Evolutionary conservation across 2,888 invertebrate genomes (phyloP).

Genomic region (Neoitamus cyanurus): DNA sequence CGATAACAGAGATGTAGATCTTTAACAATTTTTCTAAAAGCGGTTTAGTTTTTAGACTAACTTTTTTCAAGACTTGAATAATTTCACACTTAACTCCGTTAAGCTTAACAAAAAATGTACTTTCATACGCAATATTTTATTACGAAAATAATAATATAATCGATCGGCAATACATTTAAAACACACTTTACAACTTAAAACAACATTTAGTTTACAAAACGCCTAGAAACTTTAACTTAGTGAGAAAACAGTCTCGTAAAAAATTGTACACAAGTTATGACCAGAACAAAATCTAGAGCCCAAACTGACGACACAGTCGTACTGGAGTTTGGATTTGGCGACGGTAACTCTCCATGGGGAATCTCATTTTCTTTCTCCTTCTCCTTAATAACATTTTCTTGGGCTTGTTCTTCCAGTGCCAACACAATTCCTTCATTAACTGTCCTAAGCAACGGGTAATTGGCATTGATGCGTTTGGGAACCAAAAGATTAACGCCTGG

Average conservation of each 20-base stretch:
- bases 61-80: too few relatives aligned
- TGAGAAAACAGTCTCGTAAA: not conserved
- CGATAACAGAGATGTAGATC: too few relatives aligned
- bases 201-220: not conserved
- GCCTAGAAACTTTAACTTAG: not conserved
- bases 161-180: not conserved
- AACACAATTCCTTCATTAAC: slow-evolving; percentile 76
- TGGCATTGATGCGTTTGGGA: slow-evolving; percentile 64
- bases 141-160: not conserved
- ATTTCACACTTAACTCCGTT: not conserved
- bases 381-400: slow-evolving; percentile 68
- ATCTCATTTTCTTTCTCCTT: slow-evolving; percentile 68
- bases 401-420: slow-evolving; percentile 68
- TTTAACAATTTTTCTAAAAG: too few relatives aligned
- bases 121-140: not conserved
- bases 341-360: slow-evolving; percentile 60
- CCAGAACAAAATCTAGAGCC: not conserved
- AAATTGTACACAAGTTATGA: not conserved
- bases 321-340: slow-evolving; percentile 23
- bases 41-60: too few relatives aligned
- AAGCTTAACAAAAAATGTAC: not conserved
- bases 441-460: slow-evolving; percentile 78
- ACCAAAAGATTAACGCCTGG: slow-evolving; percentile 54
- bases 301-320: not conserved
- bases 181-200: not conserved